phyloP scores from a whole-genome alignment of 2,797 vertebrate species.

The Sebastiscus tertius region DNA sequence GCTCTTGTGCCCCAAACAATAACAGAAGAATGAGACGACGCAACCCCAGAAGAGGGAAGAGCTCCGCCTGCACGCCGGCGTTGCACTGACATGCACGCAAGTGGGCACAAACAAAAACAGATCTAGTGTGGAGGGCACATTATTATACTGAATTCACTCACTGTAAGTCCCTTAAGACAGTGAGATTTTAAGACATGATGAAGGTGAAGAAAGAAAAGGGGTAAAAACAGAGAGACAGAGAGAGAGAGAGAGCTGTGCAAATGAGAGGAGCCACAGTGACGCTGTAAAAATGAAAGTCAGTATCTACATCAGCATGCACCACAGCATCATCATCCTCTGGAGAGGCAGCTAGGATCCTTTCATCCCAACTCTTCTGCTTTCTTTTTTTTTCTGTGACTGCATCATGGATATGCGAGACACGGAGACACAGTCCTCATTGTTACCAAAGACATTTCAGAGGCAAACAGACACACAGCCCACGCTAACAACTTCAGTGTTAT shows the following conservation, averaged over 20 bases:
- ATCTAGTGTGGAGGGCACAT: not conserved
- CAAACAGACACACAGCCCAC: conserved; percentile 6
- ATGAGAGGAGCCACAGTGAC: conserved; percentile 15
- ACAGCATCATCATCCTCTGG: conserved; percentile 58
- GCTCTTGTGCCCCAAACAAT: conserved; percentile 61
- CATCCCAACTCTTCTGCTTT: conserved; percentile 39
- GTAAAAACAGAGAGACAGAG: not conserved
- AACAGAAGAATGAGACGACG: conserved; percentile 54
- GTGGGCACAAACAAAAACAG: not conserved
- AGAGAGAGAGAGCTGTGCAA: not conserved
- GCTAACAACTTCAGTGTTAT: conserved; percentile 5
- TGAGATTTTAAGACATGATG: not conserved
- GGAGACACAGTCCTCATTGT: conserved; percentile 32
- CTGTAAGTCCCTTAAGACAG: conserved; percentile 27
- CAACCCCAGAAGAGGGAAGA: conserved; percentile 28
- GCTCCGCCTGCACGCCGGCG: conserved; percentile 28
- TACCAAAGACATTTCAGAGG: conserved; percentile 26
- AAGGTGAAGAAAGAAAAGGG: not conserved
- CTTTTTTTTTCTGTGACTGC: conserved; percentile 37
- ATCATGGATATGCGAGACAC: conserved; percentile 43
- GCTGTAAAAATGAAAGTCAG: conserved; percentile 55
- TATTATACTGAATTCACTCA: conserved; percentile 2
- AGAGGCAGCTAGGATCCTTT: conserved; percentile 63
- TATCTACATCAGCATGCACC: conserved; percentile 66
- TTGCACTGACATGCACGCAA: conserved; percentile 16